A percentile compares a stretch with the other conserved stretches of the same genome.
These are phyloP conservation scores for Trachops cirrhosus DNA, from an alignment of 2,797 vertebrate species.

Conservation along the genomic window DNA sequence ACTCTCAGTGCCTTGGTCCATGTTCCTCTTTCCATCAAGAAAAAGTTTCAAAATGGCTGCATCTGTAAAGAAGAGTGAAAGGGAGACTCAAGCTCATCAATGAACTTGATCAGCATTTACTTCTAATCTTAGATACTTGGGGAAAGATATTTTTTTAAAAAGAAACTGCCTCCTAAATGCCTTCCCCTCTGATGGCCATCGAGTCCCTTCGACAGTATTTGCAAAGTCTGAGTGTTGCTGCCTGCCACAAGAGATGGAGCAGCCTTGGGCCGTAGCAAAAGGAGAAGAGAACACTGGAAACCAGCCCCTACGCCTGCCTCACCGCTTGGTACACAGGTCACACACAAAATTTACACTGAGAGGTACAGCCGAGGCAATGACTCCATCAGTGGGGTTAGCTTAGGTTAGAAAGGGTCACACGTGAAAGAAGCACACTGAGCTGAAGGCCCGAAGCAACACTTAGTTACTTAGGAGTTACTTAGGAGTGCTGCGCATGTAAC, in stretches of 20 bases:
- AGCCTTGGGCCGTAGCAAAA: not conserved
- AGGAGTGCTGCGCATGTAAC: too few relatives aligned
- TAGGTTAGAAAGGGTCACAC: not conserved
- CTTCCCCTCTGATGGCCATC: too few relatives aligned
- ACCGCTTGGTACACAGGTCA: not conserved
- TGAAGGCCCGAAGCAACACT: too few relatives aligned
- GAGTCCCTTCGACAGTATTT: not conserved
- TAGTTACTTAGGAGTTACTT: too few relatives aligned
- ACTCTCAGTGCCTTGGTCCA: not conserved
- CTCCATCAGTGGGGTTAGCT: not conserved
- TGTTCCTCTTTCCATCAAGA: not conserved
- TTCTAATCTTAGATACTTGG: not conserved
- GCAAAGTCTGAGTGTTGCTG: not conserved
- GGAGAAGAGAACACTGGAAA: not conserved
- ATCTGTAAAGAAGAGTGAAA: not conserved
- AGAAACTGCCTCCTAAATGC: not conserved
- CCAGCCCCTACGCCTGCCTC: not conserved
- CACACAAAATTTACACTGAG: not conserved
- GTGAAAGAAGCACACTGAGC: not conserved
- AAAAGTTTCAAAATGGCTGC: not conserved
- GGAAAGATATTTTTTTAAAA: not conserved
- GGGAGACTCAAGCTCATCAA: not conserved
- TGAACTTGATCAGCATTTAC: not conserved
- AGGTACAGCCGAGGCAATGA: not conserved
- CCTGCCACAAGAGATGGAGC: not conserved